A percentile compares a stretch with the other conserved stretches of the same genome.
phyloP scores from a whole-genome alignment of 2,797 vertebrate species.

The Pitangus sulphuratus region DNA sequence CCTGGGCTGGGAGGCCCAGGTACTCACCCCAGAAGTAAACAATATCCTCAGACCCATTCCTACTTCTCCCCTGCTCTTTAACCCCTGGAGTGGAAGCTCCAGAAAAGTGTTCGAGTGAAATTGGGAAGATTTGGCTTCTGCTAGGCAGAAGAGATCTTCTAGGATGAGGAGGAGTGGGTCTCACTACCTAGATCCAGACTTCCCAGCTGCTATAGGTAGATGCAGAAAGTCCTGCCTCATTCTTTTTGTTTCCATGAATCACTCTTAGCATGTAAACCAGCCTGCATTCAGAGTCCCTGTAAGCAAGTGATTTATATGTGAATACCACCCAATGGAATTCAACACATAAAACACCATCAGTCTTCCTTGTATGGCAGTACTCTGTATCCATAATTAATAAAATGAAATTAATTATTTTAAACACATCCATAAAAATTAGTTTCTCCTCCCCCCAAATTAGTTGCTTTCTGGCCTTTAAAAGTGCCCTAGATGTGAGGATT shows the following conservation, averaged over 20 bases:
- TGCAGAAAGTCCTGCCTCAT: background rate
- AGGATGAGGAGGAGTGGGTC: background rate
- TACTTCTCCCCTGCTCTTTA: background rate
- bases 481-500: background rate
- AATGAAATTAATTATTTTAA: background rate
- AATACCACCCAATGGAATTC: background rate
- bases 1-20: background rate
- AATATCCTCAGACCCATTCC: background rate
- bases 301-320: background rate
- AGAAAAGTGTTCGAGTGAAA: background rate
- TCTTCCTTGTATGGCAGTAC: background rate
- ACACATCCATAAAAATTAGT: background rate
- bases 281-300: background rate
- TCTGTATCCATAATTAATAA: background rate
- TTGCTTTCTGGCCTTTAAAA: background rate
- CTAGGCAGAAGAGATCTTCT: background rate
- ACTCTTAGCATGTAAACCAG: background rate
- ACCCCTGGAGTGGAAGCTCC: background rate
- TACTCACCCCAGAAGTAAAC: background rate
- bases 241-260: background rate
- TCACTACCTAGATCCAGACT: background rate
- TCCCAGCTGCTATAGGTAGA: background rate
- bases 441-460: background rate
- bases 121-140: background rate
- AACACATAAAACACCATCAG: background rate